Evolutionary conservation across 2,888 invertebrate genomes (phyloP), one percentile per base, ranked within the genome.

Genomic region (Ormyrus thymus): DNA sequence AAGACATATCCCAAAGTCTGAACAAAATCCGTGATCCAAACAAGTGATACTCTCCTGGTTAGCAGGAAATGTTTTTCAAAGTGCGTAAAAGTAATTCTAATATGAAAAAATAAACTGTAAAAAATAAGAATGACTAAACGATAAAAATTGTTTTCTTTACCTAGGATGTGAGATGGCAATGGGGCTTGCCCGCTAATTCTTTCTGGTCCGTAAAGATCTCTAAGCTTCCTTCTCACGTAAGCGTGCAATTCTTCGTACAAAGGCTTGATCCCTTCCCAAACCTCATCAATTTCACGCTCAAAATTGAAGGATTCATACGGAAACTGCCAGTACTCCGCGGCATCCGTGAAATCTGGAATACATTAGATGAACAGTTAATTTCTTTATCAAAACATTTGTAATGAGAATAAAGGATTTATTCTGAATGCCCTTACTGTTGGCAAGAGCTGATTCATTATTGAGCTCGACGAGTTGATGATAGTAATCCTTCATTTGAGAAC

Each of bases 171-270:
- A 0, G 96, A 95, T 0, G 97, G 97, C 59, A 97, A 92, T 0
- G 97, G 96, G 0, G 96, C 96, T 58, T 95, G 94, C 1, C 94
- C 91, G 83, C 94, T 95, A 70, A 96, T 94, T 83, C 95, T 93
- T 86, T 97, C 95, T 0, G 95, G 95, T 0, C 97, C 97, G 86
- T 97, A 97, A 48, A 94, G 92, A 85, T 96, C 95, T 0, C 95
- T 93, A 13, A 98, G 92, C 86, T 96, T 95, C 76, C 95, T 93
- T 48, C 98, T 93, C 0, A 97, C 95, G 89, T 97, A 98, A 0
- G 97, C 95, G 87, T 98, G 98, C 0, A 98, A 91, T 48, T 96
- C 93, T 82, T 96, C 95, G 88, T 98, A 98, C 0, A 98, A 91
- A 0, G 97, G 97, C 71, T 94, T 94, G 48, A 98, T 93, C 90